Conservation (phyloP, 2,888 invertebrate genomes). For the Serripes groenlandicus region DNA sequence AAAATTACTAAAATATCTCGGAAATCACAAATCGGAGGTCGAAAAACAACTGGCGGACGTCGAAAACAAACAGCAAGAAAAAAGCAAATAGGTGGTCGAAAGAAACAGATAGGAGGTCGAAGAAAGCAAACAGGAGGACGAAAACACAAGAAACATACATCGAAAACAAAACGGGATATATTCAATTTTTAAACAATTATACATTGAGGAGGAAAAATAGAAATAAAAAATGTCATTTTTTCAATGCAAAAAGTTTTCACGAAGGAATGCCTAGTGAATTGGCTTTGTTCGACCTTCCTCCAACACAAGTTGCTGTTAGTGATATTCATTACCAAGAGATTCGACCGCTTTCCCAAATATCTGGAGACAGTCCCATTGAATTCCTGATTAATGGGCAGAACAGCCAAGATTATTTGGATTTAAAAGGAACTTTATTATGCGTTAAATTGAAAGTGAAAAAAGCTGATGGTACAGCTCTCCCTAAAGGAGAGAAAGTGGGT, state of each 20-base stretch:
- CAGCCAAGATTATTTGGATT: conserved; percentile 41
- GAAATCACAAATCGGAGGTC: conserved; percentile 4
- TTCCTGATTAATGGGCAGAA: conserved; percentile 46
- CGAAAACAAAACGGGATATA: conserved; percentile 20
- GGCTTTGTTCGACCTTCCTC: conserved; percentile 43
- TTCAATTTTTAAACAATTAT: conserved; percentile 11
- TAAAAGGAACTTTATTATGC: too few species aligned
- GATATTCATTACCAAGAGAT: conserved; percentile 39
- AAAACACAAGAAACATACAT: neutral
- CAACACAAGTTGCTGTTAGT: conserved; percentile 26
- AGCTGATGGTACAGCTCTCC: too few species aligned
- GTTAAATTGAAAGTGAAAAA: too few species aligned
- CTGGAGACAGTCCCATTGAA: conserved; percentile 40
- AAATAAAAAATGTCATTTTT: conserved; percentile 30
- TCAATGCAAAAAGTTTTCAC: conserved; percentile 34
- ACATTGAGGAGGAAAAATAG: neutral
- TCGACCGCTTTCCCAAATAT: conserved; percentile 39
- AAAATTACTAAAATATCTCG: conserved; percentile 7
- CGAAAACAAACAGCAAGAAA: neutral
- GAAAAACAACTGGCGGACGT: neutral
- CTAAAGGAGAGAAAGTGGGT: too few species aligned
- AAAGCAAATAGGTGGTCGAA: conserved; percentile 8
- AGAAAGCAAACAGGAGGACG: neutral
- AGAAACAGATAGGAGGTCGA: neutral
- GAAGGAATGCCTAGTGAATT: conserved; percentile 38